Conservation (phyloP, 53 echinoderm and acorn worm genomes). For the Apostichopus leukothele region DNA sequence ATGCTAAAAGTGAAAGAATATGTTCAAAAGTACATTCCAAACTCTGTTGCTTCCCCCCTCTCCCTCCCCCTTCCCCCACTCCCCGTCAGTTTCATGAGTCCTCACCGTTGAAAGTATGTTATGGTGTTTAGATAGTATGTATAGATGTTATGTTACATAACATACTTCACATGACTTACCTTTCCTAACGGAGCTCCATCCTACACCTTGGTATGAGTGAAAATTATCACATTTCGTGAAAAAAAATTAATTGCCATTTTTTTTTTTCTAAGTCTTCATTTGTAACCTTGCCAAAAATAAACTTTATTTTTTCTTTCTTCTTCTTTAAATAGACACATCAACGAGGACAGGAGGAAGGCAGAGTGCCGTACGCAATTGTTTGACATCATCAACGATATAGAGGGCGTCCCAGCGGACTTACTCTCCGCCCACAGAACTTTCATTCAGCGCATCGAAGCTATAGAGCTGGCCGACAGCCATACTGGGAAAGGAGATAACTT, state of each 20-base stretch:
- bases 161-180: too few relatives aligned
- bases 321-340: slow-evolving; percentile 73
- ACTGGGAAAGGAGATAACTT: slow-evolving; percentile 88
- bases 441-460: slow-evolving; percentile 73
- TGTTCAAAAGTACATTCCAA: too few relatives aligned
- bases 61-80: too few relatives aligned
- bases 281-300: not conserved
- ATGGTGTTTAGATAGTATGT: too few relatives aligned
- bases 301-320: not conserved
- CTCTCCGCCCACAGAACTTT: slow-evolving; percentile 90
- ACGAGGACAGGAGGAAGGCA: slow-evolving; percentile 93
- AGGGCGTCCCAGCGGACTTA: slow-evolving; percentile 91
- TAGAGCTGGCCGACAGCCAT: slow-evolving; percentile 77
- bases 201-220: too few relatives aligned
- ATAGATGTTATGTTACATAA: too few relatives aligned
- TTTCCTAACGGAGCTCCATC: too few relatives aligned
- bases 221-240: too few relatives aligned
- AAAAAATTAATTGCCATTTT: not conserved
- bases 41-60: too few relatives aligned
- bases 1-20: too few relatives aligned
- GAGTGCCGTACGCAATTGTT: slow-evolving; percentile 98
- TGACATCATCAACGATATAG: slow-evolving; percentile 97
- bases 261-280: not conserved
- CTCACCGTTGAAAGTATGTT: too few relatives aligned
- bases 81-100: too few relatives aligned